phyloP scores from a whole-genome alignment of 2,888 invertebrate genomes.

The Pilophorus perplexus region DNA sequence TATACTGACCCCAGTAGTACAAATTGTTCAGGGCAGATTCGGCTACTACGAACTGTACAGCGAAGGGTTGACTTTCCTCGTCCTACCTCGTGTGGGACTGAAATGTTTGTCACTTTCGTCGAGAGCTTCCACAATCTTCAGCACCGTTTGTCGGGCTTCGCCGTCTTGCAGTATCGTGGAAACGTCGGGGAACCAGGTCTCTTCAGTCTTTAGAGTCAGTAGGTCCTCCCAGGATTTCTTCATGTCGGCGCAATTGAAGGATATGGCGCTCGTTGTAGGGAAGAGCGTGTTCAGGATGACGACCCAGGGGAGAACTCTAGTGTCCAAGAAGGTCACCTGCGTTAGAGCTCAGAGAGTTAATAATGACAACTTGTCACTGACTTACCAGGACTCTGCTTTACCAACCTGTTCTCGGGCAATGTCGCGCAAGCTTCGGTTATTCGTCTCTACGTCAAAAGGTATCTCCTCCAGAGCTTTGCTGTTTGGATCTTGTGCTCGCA shows the following conservation, averaged over 20 bases:
- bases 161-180: slow-evolving; percentile 26
- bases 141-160: slow-evolving; percentile 24
- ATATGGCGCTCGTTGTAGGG: slow-evolving; percentile 32
- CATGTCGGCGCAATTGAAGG: slow-evolving; percentile 31
- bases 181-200: slow-evolving; percentile 38
- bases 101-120: slow-evolving; percentile 13
- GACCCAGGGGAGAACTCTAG: slow-evolving; percentile 32
- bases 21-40: too few relatives aligned
- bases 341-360: neutral
- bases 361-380: neutral
- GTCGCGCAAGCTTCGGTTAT: slow-evolving; percentile 5
- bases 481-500: slow-evolving; percentile 8
- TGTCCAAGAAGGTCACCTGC: slow-evolving; percentile 31
- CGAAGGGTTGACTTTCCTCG: too few relatives aligned
- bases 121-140: slow-evolving; percentile 29
- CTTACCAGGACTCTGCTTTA: too few relatives aligned
- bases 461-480: slow-evolving; percentile 23
- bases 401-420: slow-evolving; percentile 35
- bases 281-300: slow-evolving; percentile 33
- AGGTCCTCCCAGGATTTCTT: slow-evolving; percentile 37
- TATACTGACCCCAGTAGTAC: too few relatives aligned
- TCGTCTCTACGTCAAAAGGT: slow-evolving; percentile 16
- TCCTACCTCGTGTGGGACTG: too few relatives aligned
- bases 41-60: too few relatives aligned
- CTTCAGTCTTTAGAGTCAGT: slow-evolving; percentile 25